These are phyloP conservation scores for Pipra filicauda DNA, from an alignment of 2,113 vertebrate genomes.

Conservation along the genomic window DNA sequence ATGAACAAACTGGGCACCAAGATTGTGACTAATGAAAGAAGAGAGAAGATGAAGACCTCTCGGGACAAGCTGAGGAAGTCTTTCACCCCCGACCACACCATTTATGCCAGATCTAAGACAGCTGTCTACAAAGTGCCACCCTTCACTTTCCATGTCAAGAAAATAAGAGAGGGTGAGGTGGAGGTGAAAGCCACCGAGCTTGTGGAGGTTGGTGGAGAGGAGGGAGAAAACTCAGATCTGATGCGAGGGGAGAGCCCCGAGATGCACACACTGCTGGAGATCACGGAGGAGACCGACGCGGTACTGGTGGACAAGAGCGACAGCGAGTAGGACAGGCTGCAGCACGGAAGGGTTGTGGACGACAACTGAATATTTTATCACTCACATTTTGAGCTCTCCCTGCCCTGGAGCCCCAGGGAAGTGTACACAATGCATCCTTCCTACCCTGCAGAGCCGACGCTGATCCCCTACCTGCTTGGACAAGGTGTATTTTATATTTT, in stretches of 20 bases:
- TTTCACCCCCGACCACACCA: constrained; percentile 87
- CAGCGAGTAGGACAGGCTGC: constrained; percentile 68
- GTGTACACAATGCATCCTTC: background rate
- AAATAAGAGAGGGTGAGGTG: constrained; percentile 89
- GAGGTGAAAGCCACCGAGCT: constrained; percentile 88
- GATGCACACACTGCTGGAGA: constrained; percentile 84
- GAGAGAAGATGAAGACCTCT: constrained; percentile 90
- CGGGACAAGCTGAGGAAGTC: constrained; percentile 94
- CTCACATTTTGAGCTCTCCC: constrained; percentile 41
- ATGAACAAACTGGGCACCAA: constrained; percentile 93
- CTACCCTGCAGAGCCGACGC: constrained; percentile 1
- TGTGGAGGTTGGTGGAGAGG: constrained; percentile 82
- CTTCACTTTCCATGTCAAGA: constrained; percentile 98
- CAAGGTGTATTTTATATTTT: constrained; percentile 59
- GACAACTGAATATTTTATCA: constrained; percentile 34
- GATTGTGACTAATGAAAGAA: constrained; percentile 88
- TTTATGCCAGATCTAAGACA: constrained; percentile 89
- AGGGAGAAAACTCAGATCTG: constrained; percentile 83
- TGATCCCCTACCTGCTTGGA: constrained; percentile 13
- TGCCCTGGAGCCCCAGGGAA: constrained; percentile 24
- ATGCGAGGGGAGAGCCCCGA: constrained; percentile 86
- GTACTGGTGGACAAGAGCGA: constrained; percentile 86
- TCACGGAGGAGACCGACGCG: constrained; percentile 86
- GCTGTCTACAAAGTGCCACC: constrained; percentile 95
- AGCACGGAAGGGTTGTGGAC: background rate